These are phyloP conservation scores for Tanaodytes sp. DNA, from an alignment of 2,888 invertebrate genomes.

Conservation along the genomic window DNA sequence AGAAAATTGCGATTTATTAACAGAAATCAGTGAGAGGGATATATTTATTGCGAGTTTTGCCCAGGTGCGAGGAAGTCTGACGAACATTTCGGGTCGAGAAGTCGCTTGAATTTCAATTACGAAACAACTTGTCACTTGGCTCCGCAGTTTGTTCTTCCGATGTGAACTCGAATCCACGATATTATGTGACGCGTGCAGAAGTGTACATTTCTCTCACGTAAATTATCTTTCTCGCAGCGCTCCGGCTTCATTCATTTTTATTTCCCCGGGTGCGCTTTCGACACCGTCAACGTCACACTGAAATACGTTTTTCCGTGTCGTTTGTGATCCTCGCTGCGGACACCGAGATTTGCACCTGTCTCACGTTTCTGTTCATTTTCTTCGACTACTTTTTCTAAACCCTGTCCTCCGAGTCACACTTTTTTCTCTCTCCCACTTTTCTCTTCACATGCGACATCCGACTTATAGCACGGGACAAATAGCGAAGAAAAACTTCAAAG, in stretches of 20 bases:
- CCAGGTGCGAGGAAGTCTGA: too few relatives aligned
- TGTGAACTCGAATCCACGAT: constrained; percentile 24
- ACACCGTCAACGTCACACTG: constrained; percentile 31
- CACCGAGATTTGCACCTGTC: constrained; percentile 36
- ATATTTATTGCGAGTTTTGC: too few relatives aligned
- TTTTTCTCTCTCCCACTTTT: too few relatives aligned
- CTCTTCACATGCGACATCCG: too few relatives aligned
- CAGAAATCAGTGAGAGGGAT: too few relatives aligned
- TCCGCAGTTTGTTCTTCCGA: constrained; percentile 21
- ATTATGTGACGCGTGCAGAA: constrained; percentile 28
- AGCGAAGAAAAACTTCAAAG: too few relatives aligned
- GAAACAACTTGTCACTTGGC: constrained; percentile 36
- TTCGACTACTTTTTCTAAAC: too few relatives aligned
- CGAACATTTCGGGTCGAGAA: too few relatives aligned
- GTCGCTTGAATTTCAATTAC: constrained; percentile 33
- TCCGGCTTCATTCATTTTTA: constrained; percentile 41
- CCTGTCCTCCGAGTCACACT: too few relatives aligned
- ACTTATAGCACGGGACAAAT: too few relatives aligned
- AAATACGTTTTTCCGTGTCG: constrained; percentile 41
- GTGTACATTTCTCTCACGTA: constrained; percentile 26
- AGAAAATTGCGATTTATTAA: too few relatives aligned
- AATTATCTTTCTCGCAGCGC: constrained; percentile 44
- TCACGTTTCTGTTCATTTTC: constrained; percentile 2
- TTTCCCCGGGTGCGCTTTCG: constrained; percentile 33
- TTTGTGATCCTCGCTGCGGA: constrained; percentile 14